Conservation (phyloP, 2,797 vertebrate genomes). For the Acipenser oxyrinchus region DNA sequence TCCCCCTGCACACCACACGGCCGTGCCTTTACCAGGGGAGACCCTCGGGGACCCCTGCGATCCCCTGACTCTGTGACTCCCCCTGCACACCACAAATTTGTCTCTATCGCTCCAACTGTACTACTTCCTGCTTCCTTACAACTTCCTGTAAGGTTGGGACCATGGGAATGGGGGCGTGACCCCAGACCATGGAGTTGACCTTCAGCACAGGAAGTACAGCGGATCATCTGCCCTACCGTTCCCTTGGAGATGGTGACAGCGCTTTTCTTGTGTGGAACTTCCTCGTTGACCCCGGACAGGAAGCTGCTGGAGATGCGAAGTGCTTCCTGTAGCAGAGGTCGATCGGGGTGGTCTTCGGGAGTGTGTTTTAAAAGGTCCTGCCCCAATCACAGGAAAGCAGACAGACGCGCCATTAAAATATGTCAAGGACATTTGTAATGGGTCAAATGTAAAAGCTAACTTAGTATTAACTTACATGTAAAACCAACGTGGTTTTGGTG, state of each 20-base stretch:
- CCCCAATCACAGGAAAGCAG: background rate
- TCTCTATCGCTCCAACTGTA: too few relatives aligned
- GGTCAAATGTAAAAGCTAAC: background rate
- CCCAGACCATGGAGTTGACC: too few relatives aligned
- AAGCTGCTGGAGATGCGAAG: slow-evolving; percentile 60
- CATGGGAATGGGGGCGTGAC: too few relatives aligned
- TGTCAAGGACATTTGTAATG: background rate
- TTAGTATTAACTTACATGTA: slow-evolving; percentile 46
- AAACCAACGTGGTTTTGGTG: slow-evolving; percentile 59
- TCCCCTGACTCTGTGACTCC: too few relatives aligned
- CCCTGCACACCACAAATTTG: too few relatives aligned
- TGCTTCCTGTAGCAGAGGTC: slow-evolving; percentile 43
- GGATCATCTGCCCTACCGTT: slow-evolving; percentile 40
- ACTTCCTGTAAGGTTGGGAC: too few relatives aligned
- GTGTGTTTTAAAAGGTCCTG: slow-evolving; percentile 61
- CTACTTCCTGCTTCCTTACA: too few relatives aligned
- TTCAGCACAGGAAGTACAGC: too few relatives aligned
- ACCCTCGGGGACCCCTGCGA: too few relatives aligned
- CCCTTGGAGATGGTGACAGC: slow-evolving; percentile 55
- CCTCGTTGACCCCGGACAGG: slow-evolving; percentile 61
- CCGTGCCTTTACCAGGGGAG: too few relatives aligned
- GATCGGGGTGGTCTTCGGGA: slow-evolving; percentile 46
- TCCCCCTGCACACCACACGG: too few relatives aligned
- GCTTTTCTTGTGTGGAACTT: slow-evolving; percentile 46
- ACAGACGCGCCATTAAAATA: background rate